Evolutionary conservation across 37 sponge, comb jelly and placozoan species (phyloP), one percentile per base, ranked within the genome.

Genomic region (Mnemiopsis leidyi): DNA sequence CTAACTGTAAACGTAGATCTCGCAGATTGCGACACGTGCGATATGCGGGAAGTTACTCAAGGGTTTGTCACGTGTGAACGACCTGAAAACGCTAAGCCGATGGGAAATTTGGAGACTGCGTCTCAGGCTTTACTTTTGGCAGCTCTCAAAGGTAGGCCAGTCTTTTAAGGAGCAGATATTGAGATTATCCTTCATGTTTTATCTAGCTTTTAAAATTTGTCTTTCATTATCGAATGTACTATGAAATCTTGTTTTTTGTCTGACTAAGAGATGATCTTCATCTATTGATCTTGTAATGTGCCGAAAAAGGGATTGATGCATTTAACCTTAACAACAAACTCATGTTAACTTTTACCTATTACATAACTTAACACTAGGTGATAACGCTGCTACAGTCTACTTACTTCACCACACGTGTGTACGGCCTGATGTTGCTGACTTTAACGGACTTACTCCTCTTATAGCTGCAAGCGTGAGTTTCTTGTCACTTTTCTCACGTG

Each of bases 371-470:
- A n/a, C n/a, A 82, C 2, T 1, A 85, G 90, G 90, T 39, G 35
- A 85, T 33, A 85, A 85, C 90, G 39, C 90, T 9, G 32, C 90
- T 3, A 23, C 90, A 25, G 90, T 85, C 36, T 85, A 85, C 90
- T 37, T 85, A 26, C 90, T 85, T 3, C 90, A 85, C 38, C 61
- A 85, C 90, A 85, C 90, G 48, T 85, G 90, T 39, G 90, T 40
- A 16, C 38, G 90, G 39, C 90, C 90, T 85, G 90, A 85, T 28
- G 90, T 85, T 0, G 90, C 90, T 36, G 90, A 85, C 29, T 85
- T 23, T 5, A 85, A 85, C 67, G 90, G 90, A 13, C 67, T 85
- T 26, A 85, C 90, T 38, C 90, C 90, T 20, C 90, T 85, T 1
- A 38, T 40, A 2, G 90, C 90, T 13, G 90, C 90, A 23, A 85